Base-by-base conservation (phyloP, 2,113 vertebrate species). In the Clarias macrocephalus region DNA sequence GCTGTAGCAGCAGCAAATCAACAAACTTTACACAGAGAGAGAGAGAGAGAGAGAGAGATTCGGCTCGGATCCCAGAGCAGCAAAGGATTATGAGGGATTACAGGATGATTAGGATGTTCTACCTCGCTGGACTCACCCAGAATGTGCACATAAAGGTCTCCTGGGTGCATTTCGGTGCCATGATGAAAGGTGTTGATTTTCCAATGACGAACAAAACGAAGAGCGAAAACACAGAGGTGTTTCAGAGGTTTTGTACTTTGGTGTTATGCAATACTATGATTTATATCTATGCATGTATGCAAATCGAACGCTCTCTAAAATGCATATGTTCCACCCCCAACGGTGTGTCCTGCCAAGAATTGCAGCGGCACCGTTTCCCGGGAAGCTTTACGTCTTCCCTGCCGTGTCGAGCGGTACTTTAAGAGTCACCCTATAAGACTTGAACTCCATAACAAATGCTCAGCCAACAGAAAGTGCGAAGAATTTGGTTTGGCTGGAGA, bases 71-170 rank as follows among this genome's bases (percentile, higher is more conserved):
- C 91, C 91, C 88, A 90, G 89, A 88, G 92, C 92, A 93, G 92
- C 91, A 92, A 91, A 91, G 92, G 94, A 95, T 94, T 95, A 94
- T 92, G 87, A 87, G 56, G 94, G 94, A 94, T 95, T 95, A 94
- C 92, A 91, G 91, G 90, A 94, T 93, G 94, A 94, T 94, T 92
- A 91, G 90, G 88, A 91, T 90, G 75, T 89, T 91, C 83, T 82
- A 63, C 83, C 89, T 81, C 88, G 85, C 63, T 88, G 83, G 86
- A 93, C 91, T 89, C 83, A 85, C 86, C 84, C 73, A 73, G 86
- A 91, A 33, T 86, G 57, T 82, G 56, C 87, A 76, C 91, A 92
- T 91, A 92, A 94, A 93, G 90, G 88, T 92, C 86, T 89, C 90
- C 92, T 91, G 92, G 91, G 91, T 93, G 82, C 84, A 85, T 85